Base-by-base conservation (phyloP, 2,888 invertebrate species). In the Eumerus sabulonum region DNA sequence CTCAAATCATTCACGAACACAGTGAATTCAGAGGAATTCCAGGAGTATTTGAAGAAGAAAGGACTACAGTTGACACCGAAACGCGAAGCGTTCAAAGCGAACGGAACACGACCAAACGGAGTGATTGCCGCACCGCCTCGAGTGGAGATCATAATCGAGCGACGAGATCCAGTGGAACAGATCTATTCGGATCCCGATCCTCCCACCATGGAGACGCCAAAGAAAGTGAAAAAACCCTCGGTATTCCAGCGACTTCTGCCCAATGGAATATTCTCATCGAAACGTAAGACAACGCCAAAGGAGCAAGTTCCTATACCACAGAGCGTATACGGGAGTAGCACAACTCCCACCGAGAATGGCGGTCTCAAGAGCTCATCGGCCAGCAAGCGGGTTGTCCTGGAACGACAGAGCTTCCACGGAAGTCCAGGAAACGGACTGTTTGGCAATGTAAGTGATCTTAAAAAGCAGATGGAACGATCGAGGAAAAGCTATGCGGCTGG, bases 11-110 rank as follows among this genome's bases (percentile, higher is more conserved):
- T 88, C 47, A 88, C 89, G 36, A 88, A 88, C 70, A 89, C 88
- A 5, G 88, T 89, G 1, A 89, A 86, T 51, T 89, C 89, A 5
- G 85, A 85, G 51, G 89, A 89, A 71, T 89, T 89, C 68, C 86
- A 87, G 67, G 86, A 88, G n/a, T 89, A 86, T 76, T 82, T 89
- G 35, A 86, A 86, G 9, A 86, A 86, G 73, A 89, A 89, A 62
- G 89, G 89, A 0, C 82, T 89, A 1, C 82, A 85, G 0, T 68
- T 89, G 35, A 85, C 87, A 74, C 87, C 88, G 5, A 85, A 84
- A 36, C 60, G 60, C 7, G 83, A 85, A 45, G 82, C 84, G 16
- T 48, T 83, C 0, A 84, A 84, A 18, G 1, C 68, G 1, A 84
- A 84, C 53, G 73, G 73, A 12, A 62, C 27, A n/a, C 77, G 71